These are phyloP conservation scores for Drosophila limbata DNA, from an alignment of 2,888 invertebrate species.

Conservation along the genomic window DNA sequence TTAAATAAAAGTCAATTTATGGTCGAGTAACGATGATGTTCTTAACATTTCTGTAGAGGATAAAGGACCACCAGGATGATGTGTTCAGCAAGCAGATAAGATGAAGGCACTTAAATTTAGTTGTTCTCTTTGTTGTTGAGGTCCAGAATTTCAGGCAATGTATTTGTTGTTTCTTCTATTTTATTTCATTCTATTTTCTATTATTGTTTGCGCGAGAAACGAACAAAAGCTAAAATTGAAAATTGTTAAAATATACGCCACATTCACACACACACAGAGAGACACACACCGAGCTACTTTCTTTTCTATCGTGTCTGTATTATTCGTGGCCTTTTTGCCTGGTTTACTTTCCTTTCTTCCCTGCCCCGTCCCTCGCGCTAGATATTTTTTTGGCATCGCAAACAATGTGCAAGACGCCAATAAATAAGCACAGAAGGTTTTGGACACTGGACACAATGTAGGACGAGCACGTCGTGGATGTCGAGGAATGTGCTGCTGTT, in stretches of 20 bases:
- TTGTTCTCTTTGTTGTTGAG: constrained; percentile 59
- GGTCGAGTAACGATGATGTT: constrained; percentile 24
- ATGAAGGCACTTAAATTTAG: constrained; percentile 75
- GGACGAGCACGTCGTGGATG: constrained; percentile 30
- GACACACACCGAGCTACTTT: constrained; percentile 59
- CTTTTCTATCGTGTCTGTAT: constrained; percentile 52
- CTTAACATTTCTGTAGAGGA: constrained; percentile 14
- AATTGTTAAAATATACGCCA: constrained; percentile 75
- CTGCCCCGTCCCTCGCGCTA: not conserved
- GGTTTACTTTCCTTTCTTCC: constrained; percentile 66
- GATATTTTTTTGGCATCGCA: constrained; percentile 53
- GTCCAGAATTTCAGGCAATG: constrained; percentile 41
- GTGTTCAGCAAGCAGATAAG: constrained; percentile 62
- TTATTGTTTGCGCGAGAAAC: constrained; percentile 57
- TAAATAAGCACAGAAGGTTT: constrained; percentile 68
- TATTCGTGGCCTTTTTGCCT: constrained; percentile 75
- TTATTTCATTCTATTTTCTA: constrained; percentile 26
- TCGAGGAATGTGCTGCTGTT: constrained; percentile 55
- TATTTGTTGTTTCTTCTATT: constrained; percentile 46
- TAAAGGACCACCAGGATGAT: constrained; percentile 55
- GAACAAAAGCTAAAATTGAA: constrained; percentile 80
- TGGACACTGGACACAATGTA: constrained; percentile 39
- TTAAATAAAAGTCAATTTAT: constrained; percentile 64
- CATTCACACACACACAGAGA: constrained; percentile 26
- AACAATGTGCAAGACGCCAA: constrained; percentile 79